A percentile compares a stretch with the other conserved stretches of the same genome.
Evolutionary conservation across 2,888 invertebrate species (phyloP).

Genomic region (Bruchidius siliquastri): DNA sequence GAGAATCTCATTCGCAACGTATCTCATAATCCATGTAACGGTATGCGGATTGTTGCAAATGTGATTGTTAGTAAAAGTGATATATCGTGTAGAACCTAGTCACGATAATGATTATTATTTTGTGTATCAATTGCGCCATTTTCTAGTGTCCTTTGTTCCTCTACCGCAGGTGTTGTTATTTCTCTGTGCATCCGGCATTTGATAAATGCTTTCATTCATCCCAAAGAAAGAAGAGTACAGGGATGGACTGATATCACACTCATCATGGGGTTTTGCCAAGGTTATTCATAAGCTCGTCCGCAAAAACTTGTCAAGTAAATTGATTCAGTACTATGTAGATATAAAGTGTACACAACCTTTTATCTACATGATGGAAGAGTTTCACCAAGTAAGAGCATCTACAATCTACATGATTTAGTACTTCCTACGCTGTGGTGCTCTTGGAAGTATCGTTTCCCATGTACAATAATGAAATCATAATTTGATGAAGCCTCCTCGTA

Average conservation of each 20-base stretch:
- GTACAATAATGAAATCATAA: no score
- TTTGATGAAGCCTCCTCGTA: no score
- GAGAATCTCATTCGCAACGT: constrained; percentile 18
- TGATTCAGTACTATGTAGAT: no score
- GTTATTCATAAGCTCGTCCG: no score
- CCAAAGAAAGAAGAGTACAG: constrained; percentile 7
- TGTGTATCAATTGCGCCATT: constrained; percentile 34
- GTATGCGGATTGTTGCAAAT: constrained; percentile 5
- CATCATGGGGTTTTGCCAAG: no score
- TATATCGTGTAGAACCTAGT: constrained; percentile 26
- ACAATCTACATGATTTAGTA: no score
- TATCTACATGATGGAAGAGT: no score
- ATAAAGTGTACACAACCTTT: no score
- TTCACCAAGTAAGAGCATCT: no score
- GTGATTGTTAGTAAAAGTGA: constrained; percentile 31
- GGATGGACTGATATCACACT: neutral
- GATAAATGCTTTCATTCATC: constrained; percentile 31
- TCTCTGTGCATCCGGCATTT: constrained; percentile 28
- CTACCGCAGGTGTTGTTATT: constrained; percentile 28
- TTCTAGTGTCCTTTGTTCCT: constrained; percentile 29
- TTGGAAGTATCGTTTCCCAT: no score
- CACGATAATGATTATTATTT: constrained; percentile 33
- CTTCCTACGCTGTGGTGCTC: no score
- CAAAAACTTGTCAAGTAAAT: no score
- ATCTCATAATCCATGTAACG: constrained; percentile 25